Evolutionary conservation across 2,113 vertebrate species (phyloP), one percentile per base, ranked within the genome.

Genomic region (Pelvicachromis taeniatus): DNA sequence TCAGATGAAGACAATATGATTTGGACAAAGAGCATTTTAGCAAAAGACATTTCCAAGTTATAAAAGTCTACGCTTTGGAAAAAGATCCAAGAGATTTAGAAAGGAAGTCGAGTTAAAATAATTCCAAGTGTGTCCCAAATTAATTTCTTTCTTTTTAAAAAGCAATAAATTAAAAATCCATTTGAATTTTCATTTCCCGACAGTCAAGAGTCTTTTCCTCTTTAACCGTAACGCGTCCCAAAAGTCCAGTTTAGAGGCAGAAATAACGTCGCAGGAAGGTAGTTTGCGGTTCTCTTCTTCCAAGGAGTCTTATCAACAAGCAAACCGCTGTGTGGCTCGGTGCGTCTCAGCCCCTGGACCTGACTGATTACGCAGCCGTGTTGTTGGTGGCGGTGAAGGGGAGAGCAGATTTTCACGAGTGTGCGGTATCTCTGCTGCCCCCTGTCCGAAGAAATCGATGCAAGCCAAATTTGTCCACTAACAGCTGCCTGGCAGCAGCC

Each of bases 261-360:
- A 83, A 81, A 68, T 54, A 85, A 73, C 70, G 86, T 90, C 54
- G 87, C 80, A 40, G 78, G 75, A 13, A 52, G n/a, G 42, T 42
- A 63, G 86, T 88, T 83, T 86, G 86, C 54, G 16, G 42, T 89
- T 40, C 63, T 86, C 90, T 89, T 84, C 89, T 94, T 95, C 93
- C 91, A 86, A 84, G 90, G 79, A 96, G 92, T 85, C 95, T 96
- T 96, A 96, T 96, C 95, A 93, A 65, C 56, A 42, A 68, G 85
- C 53, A 87, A 45, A 80, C 87, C 87, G 79, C 87, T 85, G 92
- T 87, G 90, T 53, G 85, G 61, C 85, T 87, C 84, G 78, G 93
- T 90, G 93, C 92, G 91, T 91, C 87, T 90, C 83, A 91, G 90
- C 86, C 84, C 70, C 94, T 94, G 94, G 91, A 94, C 53, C 81